phyloP scores from a whole-genome alignment of 2,113 vertebrate genomes.

The Redunca redunca region DNA sequence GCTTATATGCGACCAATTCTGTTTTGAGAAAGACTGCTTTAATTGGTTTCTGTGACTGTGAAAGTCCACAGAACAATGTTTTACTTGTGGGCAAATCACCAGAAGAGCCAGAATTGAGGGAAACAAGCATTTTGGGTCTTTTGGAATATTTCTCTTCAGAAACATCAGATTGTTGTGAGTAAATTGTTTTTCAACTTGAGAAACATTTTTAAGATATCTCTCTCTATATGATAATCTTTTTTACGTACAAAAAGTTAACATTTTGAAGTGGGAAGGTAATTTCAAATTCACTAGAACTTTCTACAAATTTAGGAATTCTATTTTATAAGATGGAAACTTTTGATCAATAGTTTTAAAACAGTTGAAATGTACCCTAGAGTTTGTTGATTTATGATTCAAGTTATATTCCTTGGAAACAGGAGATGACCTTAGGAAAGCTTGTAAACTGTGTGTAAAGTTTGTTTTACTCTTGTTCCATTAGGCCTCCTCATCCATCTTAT shows the following conservation, averaged over 20 bases:
- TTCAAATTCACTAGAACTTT: not conserved
- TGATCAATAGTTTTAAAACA: not conserved
- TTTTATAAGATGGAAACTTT: not conserved
- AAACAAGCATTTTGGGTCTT: constrained; percentile 62
- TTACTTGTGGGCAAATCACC: not conserved
- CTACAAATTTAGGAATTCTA: not conserved
- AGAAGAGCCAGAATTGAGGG: constrained; percentile 23
- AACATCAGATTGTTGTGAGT: constrained; percentile 54
- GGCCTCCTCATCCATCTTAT: not conserved
- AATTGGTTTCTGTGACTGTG: constrained; percentile 53
- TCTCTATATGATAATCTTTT: not conserved
- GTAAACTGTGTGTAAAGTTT: not conserved
- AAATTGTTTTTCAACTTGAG: not conserved
- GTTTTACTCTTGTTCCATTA: not conserved
- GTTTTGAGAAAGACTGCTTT: constrained; percentile 63
- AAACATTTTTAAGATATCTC: not conserved
- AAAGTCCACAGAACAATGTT: not conserved
- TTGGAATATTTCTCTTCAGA: constrained; percentile 59
- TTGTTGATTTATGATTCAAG: not conserved
- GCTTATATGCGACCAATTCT: constrained; percentile 55
- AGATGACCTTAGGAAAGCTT: not conserved
- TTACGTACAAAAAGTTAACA: not conserved
- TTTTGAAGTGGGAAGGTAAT: not conserved
- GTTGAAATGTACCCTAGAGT: not conserved
- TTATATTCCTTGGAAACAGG: not conserved